A percentile compares a stretch with the other conserved stretches of the same genome.
These are phyloP conservation scores for Plecturocebus donacophilus DNA, from an alignment of 2,113 vertebrate genomes.

Conservation along the genomic window DNA sequence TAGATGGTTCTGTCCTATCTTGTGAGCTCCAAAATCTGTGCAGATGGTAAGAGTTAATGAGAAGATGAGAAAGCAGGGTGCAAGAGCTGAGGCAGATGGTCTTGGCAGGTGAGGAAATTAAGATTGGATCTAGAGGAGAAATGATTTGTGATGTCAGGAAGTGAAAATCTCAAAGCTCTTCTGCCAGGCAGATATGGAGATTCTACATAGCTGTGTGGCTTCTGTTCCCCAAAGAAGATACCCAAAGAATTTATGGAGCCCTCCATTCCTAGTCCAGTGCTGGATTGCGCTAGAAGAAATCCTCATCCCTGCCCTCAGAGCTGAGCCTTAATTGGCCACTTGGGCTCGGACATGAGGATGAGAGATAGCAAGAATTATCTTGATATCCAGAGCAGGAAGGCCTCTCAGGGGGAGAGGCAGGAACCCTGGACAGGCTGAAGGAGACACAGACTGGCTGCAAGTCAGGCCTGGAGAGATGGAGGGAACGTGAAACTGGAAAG, in stretches of 20 bases:
- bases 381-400: background rate
- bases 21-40: background rate
- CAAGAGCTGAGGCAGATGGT: background rate
- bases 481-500: background rate
- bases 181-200: background rate
- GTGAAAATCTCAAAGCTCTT: slow-evolving; percentile 28
- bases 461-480: background rate
- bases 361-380: background rate
- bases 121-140: background rate
- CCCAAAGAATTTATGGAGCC: background rate
- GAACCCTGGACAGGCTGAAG: background rate
- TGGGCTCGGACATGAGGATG: background rate
- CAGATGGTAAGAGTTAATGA: background rate
- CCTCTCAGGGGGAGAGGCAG: background rate
- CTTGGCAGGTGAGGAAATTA: background rate
- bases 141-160: background rate
- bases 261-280: background rate
- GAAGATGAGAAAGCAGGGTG: background rate
- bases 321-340: background rate
- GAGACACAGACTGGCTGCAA: background rate
- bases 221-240: background rate
- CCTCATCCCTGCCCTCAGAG: background rate
- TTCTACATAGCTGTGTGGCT: background rate
- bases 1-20: background rate
- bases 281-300: background rate